These are phyloP conservation scores for Caenorhabditis plicata DNA, from an alignment of 2,888 invertebrate species.

Conservation along the genomic window DNA sequence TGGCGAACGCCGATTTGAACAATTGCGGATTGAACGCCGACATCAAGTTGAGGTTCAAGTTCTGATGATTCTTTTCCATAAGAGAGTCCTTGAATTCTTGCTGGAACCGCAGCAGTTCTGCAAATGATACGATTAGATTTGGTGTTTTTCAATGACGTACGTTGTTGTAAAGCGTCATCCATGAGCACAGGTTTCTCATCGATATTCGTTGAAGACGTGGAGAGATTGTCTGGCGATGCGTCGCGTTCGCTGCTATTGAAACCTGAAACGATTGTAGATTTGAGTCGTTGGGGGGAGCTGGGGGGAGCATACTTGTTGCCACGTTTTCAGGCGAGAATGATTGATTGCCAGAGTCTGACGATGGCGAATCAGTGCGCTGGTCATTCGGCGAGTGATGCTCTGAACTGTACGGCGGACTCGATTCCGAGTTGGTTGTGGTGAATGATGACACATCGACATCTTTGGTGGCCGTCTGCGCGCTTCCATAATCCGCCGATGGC, in stretches of 20 bases:
- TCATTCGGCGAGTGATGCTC: constrained; percentile 35
- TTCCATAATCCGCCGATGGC: too few species aligned
- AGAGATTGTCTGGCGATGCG: constrained; percentile 45
- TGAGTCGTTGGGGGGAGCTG: background rate
- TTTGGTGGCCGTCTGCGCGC: constrained; percentile 1
- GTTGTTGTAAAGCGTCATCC: constrained; percentile 35
- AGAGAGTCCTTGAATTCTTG: constrained; percentile 33
- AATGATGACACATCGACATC: constrained; percentile 24
- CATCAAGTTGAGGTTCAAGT: constrained; percentile 36
- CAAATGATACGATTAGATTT: constrained; percentile 4
- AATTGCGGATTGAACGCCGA: constrained; percentile 35
- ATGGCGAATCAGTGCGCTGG: constrained; percentile 34
- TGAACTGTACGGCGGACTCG: constrained; percentile 25
- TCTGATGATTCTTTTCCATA: constrained; percentile 28
- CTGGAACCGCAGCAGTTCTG: constrained; percentile 45
- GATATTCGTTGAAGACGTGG: constrained; percentile 30
- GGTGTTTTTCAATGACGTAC: constrained; percentile 23
- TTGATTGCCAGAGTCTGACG: constrained; percentile 21
- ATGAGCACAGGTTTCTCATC: constrained; percentile 13
- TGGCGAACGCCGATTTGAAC: constrained; percentile 26
- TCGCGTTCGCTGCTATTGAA: constrained; percentile 39
- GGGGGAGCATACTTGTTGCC: constrained; percentile 14
- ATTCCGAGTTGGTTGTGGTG: constrained; percentile 34
- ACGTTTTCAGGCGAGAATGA: constrained; percentile 33
- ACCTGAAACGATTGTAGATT: background rate